These are phyloP conservation scores for Zosterops borbonicus DNA, from an alignment of 2,113 vertebrate genomes.

Conservation along the genomic window DNA sequence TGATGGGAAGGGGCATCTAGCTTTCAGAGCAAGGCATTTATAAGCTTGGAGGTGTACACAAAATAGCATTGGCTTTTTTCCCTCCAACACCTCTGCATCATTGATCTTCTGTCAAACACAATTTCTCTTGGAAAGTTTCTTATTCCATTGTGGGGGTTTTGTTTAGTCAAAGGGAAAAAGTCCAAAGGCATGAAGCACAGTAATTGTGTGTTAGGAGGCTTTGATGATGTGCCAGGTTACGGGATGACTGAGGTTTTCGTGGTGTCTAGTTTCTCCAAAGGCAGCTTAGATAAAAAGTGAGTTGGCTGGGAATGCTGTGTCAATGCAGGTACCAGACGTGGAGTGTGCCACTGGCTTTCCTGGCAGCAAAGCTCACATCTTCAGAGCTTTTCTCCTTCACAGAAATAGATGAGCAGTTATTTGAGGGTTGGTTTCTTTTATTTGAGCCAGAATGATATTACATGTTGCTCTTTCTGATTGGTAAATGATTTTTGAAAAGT, in stretches of 20 bases:
- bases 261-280: slow-evolving; percentile 23
- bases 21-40: slow-evolving; percentile 38
- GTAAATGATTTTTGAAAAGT: background rate
- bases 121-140: slow-evolving; percentile 59
- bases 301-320: background rate
- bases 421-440: background rate
- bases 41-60: slow-evolving; percentile 51
- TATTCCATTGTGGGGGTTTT: slow-evolving; percentile 51
- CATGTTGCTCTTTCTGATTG: background rate
- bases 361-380: background rate
- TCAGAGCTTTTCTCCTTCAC: background rate
- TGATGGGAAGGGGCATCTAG: slow-evolving; percentile 12
- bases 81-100: slow-evolving; percentile 23
- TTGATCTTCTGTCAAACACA: slow-evolving; percentile 62
- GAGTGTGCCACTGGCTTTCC: background rate
- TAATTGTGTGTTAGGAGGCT: slow-evolving; percentile 16
- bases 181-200: slow-evolving; percentile 37
- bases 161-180: slow-evolving; percentile 55
- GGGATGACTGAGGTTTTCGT: slow-evolving; percentile 52
- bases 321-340: background rate
- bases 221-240: slow-evolving; percentile 36
- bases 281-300: slow-evolving; percentile 4
- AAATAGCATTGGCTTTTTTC: slow-evolving; percentile 29
- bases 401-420: background rate
- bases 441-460: background rate